Evolutionary conservation across 1,140 invertebrate species (phyloP), one percentile per base, ranked within the genome.

Genomic region (Lasioglossum albipes): DNA sequence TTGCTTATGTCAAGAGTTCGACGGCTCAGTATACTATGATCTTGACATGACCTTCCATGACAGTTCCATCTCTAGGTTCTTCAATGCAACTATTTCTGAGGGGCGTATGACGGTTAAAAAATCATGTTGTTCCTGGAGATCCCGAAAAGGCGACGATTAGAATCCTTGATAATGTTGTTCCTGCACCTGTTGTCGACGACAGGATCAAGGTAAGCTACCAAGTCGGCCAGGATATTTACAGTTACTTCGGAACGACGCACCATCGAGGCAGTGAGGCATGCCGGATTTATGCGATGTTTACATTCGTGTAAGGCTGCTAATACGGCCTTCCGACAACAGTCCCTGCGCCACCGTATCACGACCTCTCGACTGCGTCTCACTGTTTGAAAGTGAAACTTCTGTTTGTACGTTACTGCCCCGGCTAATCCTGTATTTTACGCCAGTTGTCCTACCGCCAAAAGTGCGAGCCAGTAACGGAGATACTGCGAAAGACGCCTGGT

Each of bases 321-420:
- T 91, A 91, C 90, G 91, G 89, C 91, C 91, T 91, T 90, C 88
- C 88, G 86, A 89, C 91, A 91, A 90, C 89, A 90, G 82, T 71
- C 82, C 52, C 79, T 82, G 81, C 85, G 79, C 87, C 79, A 69
- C 87, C 79, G 67, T 84, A 81, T 87, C 84, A 82, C 87, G 82
- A 88, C 81, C 88, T 74, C 85, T 81, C 85, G 83, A 84, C 88
- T 89, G 89, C 84, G 88, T 89, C 82, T 79, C 87, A 75, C 84
- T 77, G 87, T 90, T 88, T 82, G 91, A 90, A 92, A 92, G 91
- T 91, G 90, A 92, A 92, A 92, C 91, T 92, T 92, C 89, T 90
- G 91, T 91, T 92, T 91, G 90, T 89, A 90, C 88, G 88, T 89
- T 89, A 91, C 88, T 91, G 90, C 85, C 87, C 86, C 87, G 81